Evolutionary conservation across 1,140 invertebrate species (phyloP).

Genomic region (Anoplolepis gracilipes): DNA sequence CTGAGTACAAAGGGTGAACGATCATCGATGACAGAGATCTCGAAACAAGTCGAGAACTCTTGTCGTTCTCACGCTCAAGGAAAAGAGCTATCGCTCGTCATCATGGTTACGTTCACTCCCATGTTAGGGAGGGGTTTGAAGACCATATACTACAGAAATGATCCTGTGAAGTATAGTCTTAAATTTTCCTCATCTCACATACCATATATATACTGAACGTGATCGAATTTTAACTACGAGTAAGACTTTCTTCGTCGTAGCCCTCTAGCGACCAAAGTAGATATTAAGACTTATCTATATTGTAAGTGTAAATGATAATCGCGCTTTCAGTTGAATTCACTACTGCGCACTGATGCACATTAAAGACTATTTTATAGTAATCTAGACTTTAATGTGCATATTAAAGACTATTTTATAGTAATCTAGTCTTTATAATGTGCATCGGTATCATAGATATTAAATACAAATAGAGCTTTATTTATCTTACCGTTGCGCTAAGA

Average conservation of each 20-base stretch:
- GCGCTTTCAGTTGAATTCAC: no score
- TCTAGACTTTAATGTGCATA: no score
- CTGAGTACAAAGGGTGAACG: conserved; percentile 81
- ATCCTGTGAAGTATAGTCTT: conserved; percentile 87
- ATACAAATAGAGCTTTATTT: no score
- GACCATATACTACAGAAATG: conserved; percentile 86
- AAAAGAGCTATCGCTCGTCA: conserved; percentile 75
- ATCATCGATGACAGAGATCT: conserved; percentile 84
- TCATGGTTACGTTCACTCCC: conserved; percentile 85
- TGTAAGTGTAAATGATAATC: no score
- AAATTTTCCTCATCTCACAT: fast-evolving
- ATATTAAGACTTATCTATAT: background rate
- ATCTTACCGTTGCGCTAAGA: no score
- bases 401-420: no score
- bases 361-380: no score
- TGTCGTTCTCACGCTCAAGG: conserved; percentile 85
- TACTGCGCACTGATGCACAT: no score
- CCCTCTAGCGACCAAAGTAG: background rate
- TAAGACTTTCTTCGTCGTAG: background rate
- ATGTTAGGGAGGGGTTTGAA: conserved; percentile 80
- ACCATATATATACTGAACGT: background rate
- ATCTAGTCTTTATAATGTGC: no score
- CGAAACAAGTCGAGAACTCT: conserved; percentile 48
- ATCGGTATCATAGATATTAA: no score
- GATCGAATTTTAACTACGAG: background rate